Evolutionary conservation across 2,113 vertebrate genomes (phyloP), one percentile per base, ranked within the genome.

Genomic region (Xiphophorus maculatus): DNA sequence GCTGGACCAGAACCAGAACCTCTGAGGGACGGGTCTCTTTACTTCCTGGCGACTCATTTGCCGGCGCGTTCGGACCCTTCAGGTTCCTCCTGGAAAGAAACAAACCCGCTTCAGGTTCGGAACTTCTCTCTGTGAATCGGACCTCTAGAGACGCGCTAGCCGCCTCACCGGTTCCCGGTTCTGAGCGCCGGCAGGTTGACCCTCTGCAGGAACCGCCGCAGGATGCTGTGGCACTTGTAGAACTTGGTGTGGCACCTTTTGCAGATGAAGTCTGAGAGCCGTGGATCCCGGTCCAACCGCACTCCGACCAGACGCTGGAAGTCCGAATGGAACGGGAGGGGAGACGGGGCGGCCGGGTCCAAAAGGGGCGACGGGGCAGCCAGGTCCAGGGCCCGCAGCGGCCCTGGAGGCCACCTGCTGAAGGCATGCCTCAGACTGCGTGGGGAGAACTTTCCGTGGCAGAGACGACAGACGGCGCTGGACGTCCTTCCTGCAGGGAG

Each of bases 211-310:
- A 99, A 99, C 0, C 95, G 81, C 63, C 91, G 88, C 87, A 99
- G 95, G 77, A 97, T 90, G 79, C 94, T 93, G 90, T 96, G 96
- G 91, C 97, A 99, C 81, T 97, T 97, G 81, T 99, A 99, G 93
- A 99, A 99, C 93, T 98, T 97, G 29, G 95, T 73, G 17, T 97
- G 96, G 89, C 98, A 99, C 87, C 94, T 97, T 94, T 96, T 98
- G 88, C 98, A 99, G 84, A 99, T 93, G 0, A 96, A 99, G 84
- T 95, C 96, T 0, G 97, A 96, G 1, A 99, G 91, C 0, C 91
- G 71, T 0, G 97, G 96, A 87, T 98, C 96, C 22, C 95, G 94
- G 71, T 91, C 92, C 80, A 97, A 85, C 0, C 94, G 93, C 60
- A 99, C 95, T 0, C 98, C 97, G 0, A 99, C 93, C 78, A 99